These are phyloP conservation scores for Drosophila anomalata DNA, from an alignment of 2,888 invertebrate genomes.

Conservation along the genomic window DNA sequence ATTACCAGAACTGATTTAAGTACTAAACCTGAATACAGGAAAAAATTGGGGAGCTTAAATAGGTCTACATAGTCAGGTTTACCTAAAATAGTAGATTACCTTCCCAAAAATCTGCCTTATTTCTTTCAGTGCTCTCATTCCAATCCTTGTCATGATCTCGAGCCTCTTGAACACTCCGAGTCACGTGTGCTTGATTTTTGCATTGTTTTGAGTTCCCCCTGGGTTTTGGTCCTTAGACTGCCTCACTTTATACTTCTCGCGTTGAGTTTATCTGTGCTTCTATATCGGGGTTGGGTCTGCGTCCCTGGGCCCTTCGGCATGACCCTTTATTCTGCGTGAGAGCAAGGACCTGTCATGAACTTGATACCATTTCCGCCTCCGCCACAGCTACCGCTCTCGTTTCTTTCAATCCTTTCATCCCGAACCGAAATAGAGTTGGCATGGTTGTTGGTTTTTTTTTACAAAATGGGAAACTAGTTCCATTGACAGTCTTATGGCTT, in stretches of 20 bases:
- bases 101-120: not conserved
- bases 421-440: conserved; percentile 23
- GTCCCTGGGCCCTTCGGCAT: not conserved
- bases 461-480: conserved; percentile 63
- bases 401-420: not conserved
- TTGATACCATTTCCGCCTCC: conserved; percentile 57
- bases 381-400: not conserved
- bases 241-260: conserved; percentile 22
- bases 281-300: conserved; percentile 59
- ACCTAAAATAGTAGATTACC: not conserved
- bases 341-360: conserved; percentile 75
- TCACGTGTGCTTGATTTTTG: conserved; percentile 76
- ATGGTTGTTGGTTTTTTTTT: conserved; percentile 18
- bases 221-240: conserved; percentile 29
- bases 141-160: conserved; percentile 42
- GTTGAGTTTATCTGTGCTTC: conserved; percentile 61
- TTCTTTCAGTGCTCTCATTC: conserved; percentile 2
- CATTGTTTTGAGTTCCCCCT: conserved; percentile 59
- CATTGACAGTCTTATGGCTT: conserved; percentile 63
- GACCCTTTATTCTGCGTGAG: conserved; percentile 31
- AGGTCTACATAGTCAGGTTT: not conserved
- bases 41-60: conserved; percentile 1
- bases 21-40: conserved; percentile 5
- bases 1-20: conserved; percentile 32
- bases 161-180: conserved; percentile 56